Percentiles rank a stretch among this genome's conserved stretches.
phyloP scores from a whole-genome alignment of 92 coral and sea anemone genomes.

The Plumapathes pennacea region DNA sequence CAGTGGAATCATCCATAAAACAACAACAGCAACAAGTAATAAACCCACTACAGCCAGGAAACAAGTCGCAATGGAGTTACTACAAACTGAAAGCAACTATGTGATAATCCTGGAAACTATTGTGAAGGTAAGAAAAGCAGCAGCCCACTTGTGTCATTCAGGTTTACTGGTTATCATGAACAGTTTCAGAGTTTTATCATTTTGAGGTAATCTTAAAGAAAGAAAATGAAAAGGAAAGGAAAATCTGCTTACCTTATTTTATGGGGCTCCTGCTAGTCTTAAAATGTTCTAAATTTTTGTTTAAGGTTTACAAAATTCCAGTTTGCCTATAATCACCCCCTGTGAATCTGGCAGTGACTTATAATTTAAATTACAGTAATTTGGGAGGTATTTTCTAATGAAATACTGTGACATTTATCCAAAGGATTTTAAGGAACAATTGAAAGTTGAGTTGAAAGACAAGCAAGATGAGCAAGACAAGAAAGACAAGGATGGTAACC shows the following conservation, averaged over 20 bases:
- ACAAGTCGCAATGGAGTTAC: conserved; percentile 90
- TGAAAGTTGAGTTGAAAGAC: background rate
- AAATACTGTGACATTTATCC: background rate
- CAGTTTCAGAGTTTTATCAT: background rate
- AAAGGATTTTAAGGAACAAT: background rate
- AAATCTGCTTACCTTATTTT: too few relatives aligned
- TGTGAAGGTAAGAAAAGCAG: conserved; percentile 64
- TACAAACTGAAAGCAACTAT: conserved; percentile 94
- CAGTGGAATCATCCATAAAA: conserved; percentile 76
- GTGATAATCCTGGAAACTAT: conserved; percentile 87
- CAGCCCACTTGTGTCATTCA: too few relatives aligned
- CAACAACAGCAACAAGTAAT: too few relatives aligned
- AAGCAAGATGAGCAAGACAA: too few relatives aligned
- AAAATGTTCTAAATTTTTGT: too few relatives aligned
- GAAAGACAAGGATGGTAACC: too few relatives aligned
- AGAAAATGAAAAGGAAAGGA: background rate
- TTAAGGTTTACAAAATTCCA: background rate
- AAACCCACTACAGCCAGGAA: conserved; percentile 92
- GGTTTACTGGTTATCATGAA: background rate
- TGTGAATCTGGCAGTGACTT: too few relatives aligned
- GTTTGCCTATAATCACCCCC: too few relatives aligned
- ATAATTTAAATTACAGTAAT: too few relatives aligned
- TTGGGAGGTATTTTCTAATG: too few relatives aligned
- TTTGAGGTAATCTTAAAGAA: background rate
- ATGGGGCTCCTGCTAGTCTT: too few relatives aligned